Evolutionary conservation across 92 coral and sea anemone species (phyloP).

Genomic region (Phenganax subtilis): DNA sequence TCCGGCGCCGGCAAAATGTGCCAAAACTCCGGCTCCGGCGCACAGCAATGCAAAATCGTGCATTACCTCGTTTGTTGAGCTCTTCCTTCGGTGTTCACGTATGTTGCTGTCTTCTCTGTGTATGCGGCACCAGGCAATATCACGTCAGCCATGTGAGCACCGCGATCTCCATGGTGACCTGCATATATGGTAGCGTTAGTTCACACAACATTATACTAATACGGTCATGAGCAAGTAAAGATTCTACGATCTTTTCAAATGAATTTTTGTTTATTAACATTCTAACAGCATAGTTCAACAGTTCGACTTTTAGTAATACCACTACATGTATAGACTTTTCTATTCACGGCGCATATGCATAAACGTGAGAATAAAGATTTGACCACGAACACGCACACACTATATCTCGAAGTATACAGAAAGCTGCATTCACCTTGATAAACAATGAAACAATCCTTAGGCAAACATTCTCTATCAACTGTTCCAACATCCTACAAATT

Average conservation of each 20-base stretch:
- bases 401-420: background rate
- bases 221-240: no score
- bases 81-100: constrained; percentile 95
- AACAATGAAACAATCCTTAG: constrained; percentile 83
- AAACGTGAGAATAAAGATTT: no score
- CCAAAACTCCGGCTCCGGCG: no score
- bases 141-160: constrained; percentile 96
- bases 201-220: no score
- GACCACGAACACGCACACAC: no score
- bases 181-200: background rate
- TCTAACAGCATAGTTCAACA: no score
- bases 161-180: constrained; percentile 99
- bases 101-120: constrained; percentile 97
- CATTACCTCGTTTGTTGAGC: constrained; percentile 92
- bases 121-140: constrained; percentile 96
- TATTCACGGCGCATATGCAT: no score
- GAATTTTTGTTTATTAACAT: no score
- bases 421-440: constrained; percentile 70
- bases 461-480: constrained; percentile 68
- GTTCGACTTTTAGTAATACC: no score
- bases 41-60: background rate
- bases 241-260: no score
- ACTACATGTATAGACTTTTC: no score
- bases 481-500: constrained; percentile 64
- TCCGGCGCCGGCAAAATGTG: no score